phyloP scores from a whole-genome alignment of 2,888 invertebrate species.

The Diachrysia chrysitis region DNA sequence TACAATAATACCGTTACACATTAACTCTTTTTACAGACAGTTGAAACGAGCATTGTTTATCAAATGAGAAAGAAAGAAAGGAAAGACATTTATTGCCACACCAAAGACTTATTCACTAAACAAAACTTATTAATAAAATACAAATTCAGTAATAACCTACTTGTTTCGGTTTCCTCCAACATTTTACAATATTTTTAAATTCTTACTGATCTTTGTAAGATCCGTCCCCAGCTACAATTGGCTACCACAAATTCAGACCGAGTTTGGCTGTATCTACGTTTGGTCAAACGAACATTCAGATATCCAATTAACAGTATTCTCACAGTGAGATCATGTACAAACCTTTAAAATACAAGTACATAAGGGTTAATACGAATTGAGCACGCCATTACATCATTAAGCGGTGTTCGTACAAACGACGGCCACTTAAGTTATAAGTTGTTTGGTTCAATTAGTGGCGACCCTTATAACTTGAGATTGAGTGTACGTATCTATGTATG shows the following conservation, averaged over 20 bases:
- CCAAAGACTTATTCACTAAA: no score
- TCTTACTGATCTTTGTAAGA: not conserved
- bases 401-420: conserved; percentile 52
- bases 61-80: no score
- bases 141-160: no score
- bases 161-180: no score
- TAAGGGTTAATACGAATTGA: conserved; percentile 56
- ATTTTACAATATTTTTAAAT: not conserved
- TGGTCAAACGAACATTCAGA: not conserved
- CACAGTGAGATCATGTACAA: conserved; percentile 1
- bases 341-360: conserved; percentile 24
- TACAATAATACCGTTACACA: not conserved
- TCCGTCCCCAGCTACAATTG: not conserved
- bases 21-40: not conserved
- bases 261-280: no score
- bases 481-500: not conserved
- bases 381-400: conserved; percentile 67
- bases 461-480: conserved; percentile 26
- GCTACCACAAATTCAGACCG: no score
- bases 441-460: conserved; percentile 54
- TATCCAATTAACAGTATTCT: conserved; percentile 7
- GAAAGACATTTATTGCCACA: no score
- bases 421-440: conserved; percentile 44
- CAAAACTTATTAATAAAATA: no score
- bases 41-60: not conserved